Conservation (phyloP, 2,113 vertebrate species). For the Sturnira hondurensis region DNA sequence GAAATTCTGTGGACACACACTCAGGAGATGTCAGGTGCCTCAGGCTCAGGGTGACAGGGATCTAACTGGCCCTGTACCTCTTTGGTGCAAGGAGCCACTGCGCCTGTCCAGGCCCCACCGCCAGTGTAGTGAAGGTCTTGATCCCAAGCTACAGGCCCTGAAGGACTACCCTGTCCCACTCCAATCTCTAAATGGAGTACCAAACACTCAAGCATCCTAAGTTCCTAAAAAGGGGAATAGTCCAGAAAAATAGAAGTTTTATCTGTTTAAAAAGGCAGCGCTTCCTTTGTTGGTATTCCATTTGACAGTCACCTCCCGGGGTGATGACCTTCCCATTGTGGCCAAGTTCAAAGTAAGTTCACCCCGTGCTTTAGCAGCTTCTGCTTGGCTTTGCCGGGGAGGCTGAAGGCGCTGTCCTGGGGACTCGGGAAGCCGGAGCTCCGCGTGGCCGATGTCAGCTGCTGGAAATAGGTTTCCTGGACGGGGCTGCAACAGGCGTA, state of each 20-base stretch:
- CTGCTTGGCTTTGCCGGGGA: conserved; percentile 90
- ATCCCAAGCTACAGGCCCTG: accelerated
- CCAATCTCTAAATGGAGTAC: not conserved
- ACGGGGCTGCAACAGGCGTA: conserved; percentile 86
- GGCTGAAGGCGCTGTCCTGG: conserved; percentile 88
- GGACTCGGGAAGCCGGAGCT: conserved; percentile 92
- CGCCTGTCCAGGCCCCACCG: accelerated
- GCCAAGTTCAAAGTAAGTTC: conserved; percentile 87
- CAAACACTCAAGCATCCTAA: not conserved
- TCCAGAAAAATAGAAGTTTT: not conserved
- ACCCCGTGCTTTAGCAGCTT: conserved; percentile 94
- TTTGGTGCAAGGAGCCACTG: not conserved
- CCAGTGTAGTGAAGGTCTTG: accelerated
- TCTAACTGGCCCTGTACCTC: not conserved
- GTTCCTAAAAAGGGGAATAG: not conserved
- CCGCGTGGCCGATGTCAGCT: conserved; percentile 78
- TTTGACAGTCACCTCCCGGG: accelerated
- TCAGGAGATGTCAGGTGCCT: accelerated
- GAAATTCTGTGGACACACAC: accelerated
- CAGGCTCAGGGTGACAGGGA: accelerated
- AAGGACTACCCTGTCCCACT: no score
- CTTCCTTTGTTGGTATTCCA: accelerated
- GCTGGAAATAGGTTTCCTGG: conserved; percentile 95
- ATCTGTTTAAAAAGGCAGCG: no score
- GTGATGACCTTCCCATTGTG: accelerated